Conservation (phyloP, 2,113 vertebrate species). For the Sapajus apella region DNA sequence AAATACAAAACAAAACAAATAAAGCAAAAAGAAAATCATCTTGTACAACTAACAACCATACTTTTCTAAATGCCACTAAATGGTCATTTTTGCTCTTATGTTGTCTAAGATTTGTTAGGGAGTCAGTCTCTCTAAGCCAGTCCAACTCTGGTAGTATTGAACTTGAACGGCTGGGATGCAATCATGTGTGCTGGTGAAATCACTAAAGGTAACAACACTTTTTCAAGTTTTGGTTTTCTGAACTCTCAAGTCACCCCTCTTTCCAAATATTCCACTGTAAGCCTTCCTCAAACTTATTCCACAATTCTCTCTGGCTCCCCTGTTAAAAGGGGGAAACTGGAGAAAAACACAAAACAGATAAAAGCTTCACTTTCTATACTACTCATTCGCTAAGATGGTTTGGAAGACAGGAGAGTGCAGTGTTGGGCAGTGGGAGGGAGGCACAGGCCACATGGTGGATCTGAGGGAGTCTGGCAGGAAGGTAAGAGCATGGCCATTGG, state of each 20-base stretch:
- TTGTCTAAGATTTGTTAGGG: not conserved
- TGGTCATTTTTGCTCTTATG: not conserved
- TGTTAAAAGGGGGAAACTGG: not conserved
- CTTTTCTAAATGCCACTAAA: not conserved
- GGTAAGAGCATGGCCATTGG: fast-evolving
- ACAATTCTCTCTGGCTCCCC: not conserved
- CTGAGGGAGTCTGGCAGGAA: not conserved
- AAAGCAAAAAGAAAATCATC: not conserved
- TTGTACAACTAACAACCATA: not conserved
- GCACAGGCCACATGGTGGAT: fast-evolving
- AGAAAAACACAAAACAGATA: not conserved
- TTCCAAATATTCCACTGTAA: not conserved
- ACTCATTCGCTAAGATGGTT: not conserved
- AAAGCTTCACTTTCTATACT: not conserved
- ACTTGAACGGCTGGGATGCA: not conserved
- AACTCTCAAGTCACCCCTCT: no score
- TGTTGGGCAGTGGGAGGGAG: not conserved
- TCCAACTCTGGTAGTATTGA: not conserved
- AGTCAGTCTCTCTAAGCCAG: not conserved
- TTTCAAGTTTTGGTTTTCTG: not conserved
- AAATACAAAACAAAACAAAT: not conserved
- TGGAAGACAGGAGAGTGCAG: not conserved
- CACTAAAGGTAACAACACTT: not conserved
- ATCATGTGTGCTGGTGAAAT: not conserved
- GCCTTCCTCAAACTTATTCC: not conserved